These are phyloP conservation scores for Protomyctophum bolini DNA, from an alignment of 2,113 vertebrate genomes.

Conservation along the genomic window DNA sequence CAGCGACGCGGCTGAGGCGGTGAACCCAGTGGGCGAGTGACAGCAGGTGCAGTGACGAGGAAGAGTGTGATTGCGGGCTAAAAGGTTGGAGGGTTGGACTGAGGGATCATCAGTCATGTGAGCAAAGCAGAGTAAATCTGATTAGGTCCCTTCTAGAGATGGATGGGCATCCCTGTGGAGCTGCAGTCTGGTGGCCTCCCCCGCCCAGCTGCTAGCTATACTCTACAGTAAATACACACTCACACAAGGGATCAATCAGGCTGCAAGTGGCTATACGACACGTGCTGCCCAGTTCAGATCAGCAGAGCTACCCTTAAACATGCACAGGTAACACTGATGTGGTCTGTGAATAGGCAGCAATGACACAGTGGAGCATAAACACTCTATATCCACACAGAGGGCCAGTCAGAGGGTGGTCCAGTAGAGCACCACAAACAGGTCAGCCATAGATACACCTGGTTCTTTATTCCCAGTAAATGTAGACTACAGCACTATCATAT, in stretches of 20 bases:
- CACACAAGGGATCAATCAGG: not conserved
- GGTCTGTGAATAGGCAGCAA: not conserved
- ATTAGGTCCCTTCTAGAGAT: conserved; percentile 37
- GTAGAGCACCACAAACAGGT: not conserved
- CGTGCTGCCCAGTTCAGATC: not conserved
- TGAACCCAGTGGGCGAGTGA: conserved; percentile 14
- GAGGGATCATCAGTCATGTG: conserved; percentile 2
- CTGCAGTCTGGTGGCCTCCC: not conserved
- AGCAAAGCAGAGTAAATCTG: conserved; percentile 49
- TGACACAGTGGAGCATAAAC: conserved; percentile 7
- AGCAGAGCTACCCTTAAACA: not conserved
- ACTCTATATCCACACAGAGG: not conserved
- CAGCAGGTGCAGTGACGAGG: conserved; percentile 33
- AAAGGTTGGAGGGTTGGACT: not conserved
- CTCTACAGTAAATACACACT: not conserved
- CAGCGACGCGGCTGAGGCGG: conserved; percentile 17
- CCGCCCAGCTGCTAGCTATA: not conserved
- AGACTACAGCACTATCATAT: not conserved
- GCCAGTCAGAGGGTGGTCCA: not conserved
- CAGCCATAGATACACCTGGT: not conserved
- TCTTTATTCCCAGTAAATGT: not conserved
- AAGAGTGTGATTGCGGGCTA: conserved; percentile 25
- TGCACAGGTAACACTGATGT: not conserved
- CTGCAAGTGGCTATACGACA: not conserved
- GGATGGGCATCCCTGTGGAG: conserved; percentile 15